phyloP scores from a whole-genome alignment of 2,797 vertebrate species.

The Emys orbicularis region DNA sequence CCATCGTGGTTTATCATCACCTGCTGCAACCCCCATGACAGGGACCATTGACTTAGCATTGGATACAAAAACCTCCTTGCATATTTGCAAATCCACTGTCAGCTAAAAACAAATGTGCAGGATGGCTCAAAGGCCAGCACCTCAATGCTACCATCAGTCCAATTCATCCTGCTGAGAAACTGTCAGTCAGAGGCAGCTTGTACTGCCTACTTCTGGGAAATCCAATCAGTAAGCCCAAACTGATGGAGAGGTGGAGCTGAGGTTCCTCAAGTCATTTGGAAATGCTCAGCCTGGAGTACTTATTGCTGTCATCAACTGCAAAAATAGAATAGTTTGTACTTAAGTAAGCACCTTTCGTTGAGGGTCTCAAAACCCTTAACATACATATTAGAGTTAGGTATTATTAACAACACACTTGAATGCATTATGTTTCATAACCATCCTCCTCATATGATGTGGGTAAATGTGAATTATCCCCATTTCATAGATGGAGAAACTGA shows the following conservation, averaged over 20 bases:
- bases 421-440: not conserved
- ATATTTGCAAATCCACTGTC: not conserved
- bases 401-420: not conserved
- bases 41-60: not conserved
- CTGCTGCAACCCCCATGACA: not conserved
- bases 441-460: not conserved
- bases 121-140: not conserved
- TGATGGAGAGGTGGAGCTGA: not conserved
- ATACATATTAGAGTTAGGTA: not conserved
- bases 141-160: not conserved
- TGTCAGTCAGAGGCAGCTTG: not conserved
- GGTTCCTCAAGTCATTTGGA: not conserved
- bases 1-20: not conserved
- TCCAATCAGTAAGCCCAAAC: not conserved
- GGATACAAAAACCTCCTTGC: not conserved
- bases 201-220: not conserved
- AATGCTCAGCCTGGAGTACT: not conserved
- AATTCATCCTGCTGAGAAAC: not conserved
- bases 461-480: not conserved
- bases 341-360: not conserved
- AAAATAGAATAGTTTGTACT: not conserved
- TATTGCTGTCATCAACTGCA: not conserved
- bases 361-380: not conserved
- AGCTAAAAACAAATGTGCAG: not conserved
- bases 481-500: not conserved